Evolutionary conservation across 2,797 vertebrate genomes (phyloP).

Genomic region (Babyrousa celebensis): DNA sequence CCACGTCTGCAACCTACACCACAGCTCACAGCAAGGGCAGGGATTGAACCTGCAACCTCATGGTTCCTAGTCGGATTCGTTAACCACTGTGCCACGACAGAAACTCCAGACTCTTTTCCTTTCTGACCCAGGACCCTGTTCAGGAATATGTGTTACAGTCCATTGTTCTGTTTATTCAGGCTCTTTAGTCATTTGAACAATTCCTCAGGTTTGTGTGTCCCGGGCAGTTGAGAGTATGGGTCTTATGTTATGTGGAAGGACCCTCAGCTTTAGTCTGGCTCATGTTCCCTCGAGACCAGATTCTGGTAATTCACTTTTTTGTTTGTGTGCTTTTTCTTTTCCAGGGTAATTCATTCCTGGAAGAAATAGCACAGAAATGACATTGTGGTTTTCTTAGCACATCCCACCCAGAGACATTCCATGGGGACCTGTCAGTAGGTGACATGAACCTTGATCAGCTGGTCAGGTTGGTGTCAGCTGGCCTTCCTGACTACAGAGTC

Average conservation of each 20-base stretch:
- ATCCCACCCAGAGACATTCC: neutral
- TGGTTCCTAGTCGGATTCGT: no score
- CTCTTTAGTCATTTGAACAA: no score
- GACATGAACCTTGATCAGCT: neutral
- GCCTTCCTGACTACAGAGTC: neutral
- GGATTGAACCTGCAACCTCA: no score
- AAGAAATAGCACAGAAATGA: neutral
- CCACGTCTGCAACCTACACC: no score
- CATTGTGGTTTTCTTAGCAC: neutral
- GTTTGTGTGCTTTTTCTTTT: no score
- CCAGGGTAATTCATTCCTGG: neutral
- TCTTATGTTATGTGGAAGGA: neutral
- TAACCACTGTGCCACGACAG: no score
- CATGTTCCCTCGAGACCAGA: neutral
- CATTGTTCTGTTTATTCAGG: no score
- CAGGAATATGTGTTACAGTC: no score
- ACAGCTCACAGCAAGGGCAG: no score
- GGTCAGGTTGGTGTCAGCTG: neutral
- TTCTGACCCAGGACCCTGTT: no score
- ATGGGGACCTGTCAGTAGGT: neutral
- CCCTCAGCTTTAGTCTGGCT: neutral
- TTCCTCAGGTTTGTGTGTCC: neutral
- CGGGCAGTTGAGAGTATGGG: neutral
- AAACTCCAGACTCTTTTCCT: no score
- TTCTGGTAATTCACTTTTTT: neutral